Evolutionary conservation across 30 jellyfish, hydroid and myxozoan genomes (phyloP), one percentile per base, ranked within the genome.

Genomic region (Mastigias papua): DNA sequence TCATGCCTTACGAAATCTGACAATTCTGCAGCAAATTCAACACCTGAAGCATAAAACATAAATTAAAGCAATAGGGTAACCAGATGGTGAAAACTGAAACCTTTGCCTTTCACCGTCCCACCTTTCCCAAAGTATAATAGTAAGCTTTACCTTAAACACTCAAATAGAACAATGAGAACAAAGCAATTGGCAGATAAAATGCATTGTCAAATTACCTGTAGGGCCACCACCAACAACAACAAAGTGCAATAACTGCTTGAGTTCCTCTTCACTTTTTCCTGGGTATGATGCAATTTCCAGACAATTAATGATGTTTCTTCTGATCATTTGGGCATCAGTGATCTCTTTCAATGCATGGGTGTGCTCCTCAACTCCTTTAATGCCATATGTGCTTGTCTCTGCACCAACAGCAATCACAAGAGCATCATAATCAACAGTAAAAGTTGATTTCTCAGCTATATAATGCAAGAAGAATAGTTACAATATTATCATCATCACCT

Each of bases 201-300:
- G 11, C 54, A 37, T 37, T 5, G 54, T 5, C 5, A 0, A 63
- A 54, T 23, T 58, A 93, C 98, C 98, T 76, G 99, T 94, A 10
- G 99, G 99, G 0, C 99, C 99, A 25, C 97, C 99, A 0, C 99
- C 99, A 69, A 94, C 97, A 34, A 94, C 97, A 48, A 94, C 99
- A 74, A 94, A 94, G 78, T 94, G 97, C 37, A 94, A 77, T 79
- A 94, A 80, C 75, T 95, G 82, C 27, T 80, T 62, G 8, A 89
- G 33, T 86, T 94, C 99, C 25, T 89, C 96, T 61, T 94, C 97
- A 20, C 97, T 51, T 49, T 86, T 97, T 17, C 96, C 99, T 19
- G 99, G 99, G 63, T 90, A 80, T 1, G 94, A 84, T 1, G 99
- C 99, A 31, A 92, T 73, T 57, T 94, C 99, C 32, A 94, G 85